Base-by-base conservation (phyloP, 2,797 vertebrate species). In the Falco naumanni region DNA sequence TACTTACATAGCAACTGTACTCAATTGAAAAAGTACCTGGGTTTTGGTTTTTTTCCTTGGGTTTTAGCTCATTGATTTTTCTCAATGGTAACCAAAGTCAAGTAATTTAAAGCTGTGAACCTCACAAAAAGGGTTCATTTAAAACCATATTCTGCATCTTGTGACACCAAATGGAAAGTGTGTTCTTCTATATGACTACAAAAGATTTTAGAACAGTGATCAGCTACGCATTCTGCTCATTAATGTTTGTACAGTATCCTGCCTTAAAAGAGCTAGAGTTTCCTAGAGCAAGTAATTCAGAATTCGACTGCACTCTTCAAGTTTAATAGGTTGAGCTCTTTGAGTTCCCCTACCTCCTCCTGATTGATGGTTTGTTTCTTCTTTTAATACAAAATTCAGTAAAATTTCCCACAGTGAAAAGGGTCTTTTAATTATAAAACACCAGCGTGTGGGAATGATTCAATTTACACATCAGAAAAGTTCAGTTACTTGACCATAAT, bases 341-440 rank as follows among this genome's bases (percentile, higher is more conserved):
- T 95, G 93, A 96, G 92, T 96, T 95, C 86, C 65, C 41, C 89
- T 96, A 84, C 90, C 92, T 94, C 97, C 93, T 97, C 87, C 86
- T 93, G 92, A 96, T 69, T 94, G 96, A 96, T 94, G 91, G 93
- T 96, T 96, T 97, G 84, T 97, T 97, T 97, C 94, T 97, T 96
- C 96, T 96, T 97, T 96, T 94, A 97, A 97, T 95, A 93, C 34
- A 89, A 98, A 98, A 96, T 97, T 97, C 93, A 96, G 89, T 89
- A 96, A 94, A 97, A 97, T 89, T 95, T 96, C 95, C 76, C 94
- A 94, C 87, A 76, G 90, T 96, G 96, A 93, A 95, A 97, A 97
- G 94, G 80, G 70, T 74, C 91, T 98, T 97, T 98, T 98, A 96
- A 97, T 96, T 97, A 96, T 93, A 95, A 98, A 97, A 97, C 93